Percentiles rank a stretch among this genome's conserved stretches.
phyloP scores from a whole-genome alignment of 2,113 vertebrate genomes.

The Hassar affinis region DNA sequence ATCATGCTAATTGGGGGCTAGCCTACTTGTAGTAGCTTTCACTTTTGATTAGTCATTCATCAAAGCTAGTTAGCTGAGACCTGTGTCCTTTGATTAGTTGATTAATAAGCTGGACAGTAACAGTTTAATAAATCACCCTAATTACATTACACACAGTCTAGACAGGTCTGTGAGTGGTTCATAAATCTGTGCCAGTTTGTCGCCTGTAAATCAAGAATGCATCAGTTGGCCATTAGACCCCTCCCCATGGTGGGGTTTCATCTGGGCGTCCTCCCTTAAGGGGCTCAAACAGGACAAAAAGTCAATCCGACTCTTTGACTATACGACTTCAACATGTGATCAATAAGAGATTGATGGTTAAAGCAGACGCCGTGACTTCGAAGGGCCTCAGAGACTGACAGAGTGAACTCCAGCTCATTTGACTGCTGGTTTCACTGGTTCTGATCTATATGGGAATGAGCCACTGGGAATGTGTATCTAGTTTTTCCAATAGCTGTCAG shows the following conservation, averaged over 20 bases:
- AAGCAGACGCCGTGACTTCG: constrained; percentile 41
- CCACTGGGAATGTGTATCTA: constrained; percentile 55
- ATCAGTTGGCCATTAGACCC: constrained; percentile 35
- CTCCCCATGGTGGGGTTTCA: constrained; percentile 11
- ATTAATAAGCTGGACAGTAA: constrained; percentile 44
- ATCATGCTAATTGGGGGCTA: constrained; percentile 27
- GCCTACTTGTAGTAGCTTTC: constrained; percentile 30
- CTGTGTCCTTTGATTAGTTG: constrained; percentile 27
- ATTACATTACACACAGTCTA: constrained; percentile 40
- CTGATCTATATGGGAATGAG: constrained; percentile 67
- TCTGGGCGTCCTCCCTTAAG: constrained; percentile 18
- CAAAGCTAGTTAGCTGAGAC: constrained; percentile 32
- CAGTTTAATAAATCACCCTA: constrained; percentile 44
- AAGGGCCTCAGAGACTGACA: constrained; percentile 56
- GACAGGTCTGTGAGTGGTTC: constrained; percentile 39
- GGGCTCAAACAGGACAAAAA: constrained; percentile 26
- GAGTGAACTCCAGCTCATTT: constrained; percentile 62
- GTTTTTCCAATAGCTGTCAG: constrained; percentile 63
- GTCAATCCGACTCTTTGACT: constrained; percentile 36
- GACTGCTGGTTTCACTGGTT: constrained; percentile 66
- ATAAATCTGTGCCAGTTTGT: constrained; percentile 41
- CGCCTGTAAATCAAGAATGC: constrained; percentile 34
- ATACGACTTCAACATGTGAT: constrained; percentile 48
- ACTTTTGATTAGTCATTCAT: constrained; percentile 40
- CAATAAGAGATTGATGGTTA: constrained; percentile 53